Percentiles rank a stretch among this genome's conserved stretches.
Evolutionary conservation across 2,797 vertebrate species (phyloP).

Genomic region (Anomalospiza imberbis): DNA sequence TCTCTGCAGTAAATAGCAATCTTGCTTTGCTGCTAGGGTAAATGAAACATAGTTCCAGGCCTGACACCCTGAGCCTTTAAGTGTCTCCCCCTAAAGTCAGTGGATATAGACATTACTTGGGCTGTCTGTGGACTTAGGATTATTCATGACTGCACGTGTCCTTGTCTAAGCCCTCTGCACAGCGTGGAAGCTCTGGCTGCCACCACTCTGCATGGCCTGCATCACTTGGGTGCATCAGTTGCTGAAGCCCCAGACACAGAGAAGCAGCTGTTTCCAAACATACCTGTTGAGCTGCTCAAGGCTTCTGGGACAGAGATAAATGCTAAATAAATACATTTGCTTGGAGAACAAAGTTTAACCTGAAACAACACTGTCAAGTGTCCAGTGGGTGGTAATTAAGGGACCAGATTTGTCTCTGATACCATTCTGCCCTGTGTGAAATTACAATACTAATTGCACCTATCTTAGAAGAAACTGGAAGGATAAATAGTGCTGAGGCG

Average conservation of each 20-base stretch:
- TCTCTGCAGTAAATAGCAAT: conserved; percentile 2
- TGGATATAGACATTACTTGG: neutral
- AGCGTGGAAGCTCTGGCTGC: neutral
- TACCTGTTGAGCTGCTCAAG: neutral
- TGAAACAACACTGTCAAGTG: neutral
- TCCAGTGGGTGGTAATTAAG: neutral
- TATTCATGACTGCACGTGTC: neutral
- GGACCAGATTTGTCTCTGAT: neutral
- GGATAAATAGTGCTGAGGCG: neutral
- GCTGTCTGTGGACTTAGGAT: neutral
- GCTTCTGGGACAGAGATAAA: neutral
- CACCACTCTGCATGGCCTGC: neutral
- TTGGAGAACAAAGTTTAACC: neutral
- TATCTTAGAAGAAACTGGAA: neutral
- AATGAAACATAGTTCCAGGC: neutral
- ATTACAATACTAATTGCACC: neutral
- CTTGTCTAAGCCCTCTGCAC: neutral
- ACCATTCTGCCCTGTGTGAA: neutral
- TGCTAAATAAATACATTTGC: neutral
- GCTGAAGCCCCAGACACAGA: neutral
- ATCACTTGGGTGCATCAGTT: neutral
- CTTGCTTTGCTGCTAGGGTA: neutral
- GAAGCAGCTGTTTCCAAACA: neutral
- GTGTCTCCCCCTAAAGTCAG: neutral
- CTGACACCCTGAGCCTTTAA: neutral